Evolutionary conservation across 2,797 vertebrate genomes (phyloP), one percentile per base, ranked within the genome.

Genomic region (Eulemur coronatus): DNA sequence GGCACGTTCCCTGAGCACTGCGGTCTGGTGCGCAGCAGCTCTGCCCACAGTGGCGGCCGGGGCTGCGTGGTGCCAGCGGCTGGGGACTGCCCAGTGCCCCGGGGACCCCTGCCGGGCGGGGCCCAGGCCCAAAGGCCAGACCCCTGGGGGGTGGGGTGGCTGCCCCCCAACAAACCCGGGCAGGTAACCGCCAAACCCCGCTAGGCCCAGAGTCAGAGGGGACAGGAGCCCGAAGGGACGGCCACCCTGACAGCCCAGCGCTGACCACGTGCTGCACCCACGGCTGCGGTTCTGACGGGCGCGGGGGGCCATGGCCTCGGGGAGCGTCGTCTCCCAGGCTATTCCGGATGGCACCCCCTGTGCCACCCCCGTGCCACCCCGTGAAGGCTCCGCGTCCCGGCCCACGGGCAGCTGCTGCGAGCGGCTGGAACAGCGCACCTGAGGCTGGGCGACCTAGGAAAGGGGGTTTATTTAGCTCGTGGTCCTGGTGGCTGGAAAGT

Each of bases 161-260:
- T 52, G 75, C 5, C 18, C 33, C 33, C 33, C 1, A 38, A 4
- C 11, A 11, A 33, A 33, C 48, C 30, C 9, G 38, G 20, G 35
- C 35, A 65, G 17, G 30, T 63, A n/a, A 63, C 30, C 6, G 8
- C 61, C 5, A 33, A 33, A 11, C 61, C 14, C 14, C 9, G 30
- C 30, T n/a, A 30, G 5, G 7, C 30, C 75, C 20, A 7, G 46
- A 18, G 26, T 35, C 78, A 59, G 26, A 24, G 1, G n/a, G 4
- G 24, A 9, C 2, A 10, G 13, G 22, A 55, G 13, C 50, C 8
- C 1, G 0, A 17, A 59, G 35, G 30, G 78, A 41, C 0, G 4
- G 30, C 30, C 46, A 11, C 46, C 33, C 7, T 2, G 22, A 14
- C 22, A 28, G 33, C 33, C 18, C 76, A 20, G 35, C 22, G 5